Base-by-base conservation (phyloP, 2,888 invertebrate species). In the Scaptomyza cyrtandrae region DNA sequence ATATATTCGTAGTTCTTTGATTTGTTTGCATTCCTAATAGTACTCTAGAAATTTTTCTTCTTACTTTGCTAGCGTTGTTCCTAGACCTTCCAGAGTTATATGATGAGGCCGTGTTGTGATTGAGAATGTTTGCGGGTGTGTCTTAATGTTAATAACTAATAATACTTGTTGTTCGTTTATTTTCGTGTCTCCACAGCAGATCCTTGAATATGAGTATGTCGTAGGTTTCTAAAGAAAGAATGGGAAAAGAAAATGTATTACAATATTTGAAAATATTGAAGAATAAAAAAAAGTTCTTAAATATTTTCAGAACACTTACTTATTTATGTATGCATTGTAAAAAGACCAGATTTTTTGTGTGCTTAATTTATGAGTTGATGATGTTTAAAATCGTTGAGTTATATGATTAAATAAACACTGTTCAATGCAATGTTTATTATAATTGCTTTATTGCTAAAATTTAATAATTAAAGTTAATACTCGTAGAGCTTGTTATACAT, bases 31-130 rank as follows among this genome's bases (percentile, higher is more conserved):
- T 27, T 43, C 61, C 53, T 49, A 29, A 70, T 60, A 63, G 14
- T 78, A 68, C 71, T 66, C 69, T 88, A 86, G 70, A 78, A 44
- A 73, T 73, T 65, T 65, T 63, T 60, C 78, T 59, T 19, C 74
- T 77, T 79, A 68, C 67, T 69, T 68, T 75, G 75, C 80, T 85
- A 83, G 84, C 89, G 89, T 89, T 90, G 88, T 87, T 82, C 84
- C 80, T 89, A 78, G 87, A 87, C 86, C 89, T 87, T 88, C 75
- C 79, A 80, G 76, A 75, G 60, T 61, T 63, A 71, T 62, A 57
- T 58, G 45, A 59, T 62, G 72, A 72, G 73, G 69, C 55, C 59
- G 58, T 62, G 24, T 59, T 67, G 62, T 52, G 56, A 60, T 68
- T 60, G 45, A 61, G 45, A 60, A 53, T 63, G 50, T 14, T 24